phyloP scores from a whole-genome alignment of 2,113 vertebrate genomes.

The Otis tarda region DNA sequence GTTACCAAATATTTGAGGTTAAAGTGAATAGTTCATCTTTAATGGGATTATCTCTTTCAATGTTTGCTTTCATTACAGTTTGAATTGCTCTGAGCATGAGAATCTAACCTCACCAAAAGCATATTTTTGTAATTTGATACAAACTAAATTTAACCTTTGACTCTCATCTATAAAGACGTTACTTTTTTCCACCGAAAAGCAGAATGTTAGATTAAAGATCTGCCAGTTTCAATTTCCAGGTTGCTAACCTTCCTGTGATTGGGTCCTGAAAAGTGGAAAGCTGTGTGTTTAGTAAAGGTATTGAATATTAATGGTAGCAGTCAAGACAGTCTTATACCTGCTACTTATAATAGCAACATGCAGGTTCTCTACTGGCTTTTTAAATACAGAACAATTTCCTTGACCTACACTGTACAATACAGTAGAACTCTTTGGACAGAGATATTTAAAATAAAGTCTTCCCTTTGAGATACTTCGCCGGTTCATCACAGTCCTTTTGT shows the following conservation, averaged over 20 bases:
- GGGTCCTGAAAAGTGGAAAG: constrained; percentile 43
- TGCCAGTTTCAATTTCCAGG: constrained; percentile 74
- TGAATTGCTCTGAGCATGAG: constrained; percentile 76
- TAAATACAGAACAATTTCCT: not conserved
- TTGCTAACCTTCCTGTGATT: constrained; percentile 68
- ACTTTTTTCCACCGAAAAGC: constrained; percentile 63
- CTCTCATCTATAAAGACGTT: constrained; percentile 77
- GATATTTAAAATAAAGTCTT: not conserved
- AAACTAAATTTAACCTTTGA: constrained; percentile 83
- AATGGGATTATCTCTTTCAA: constrained; percentile 80
- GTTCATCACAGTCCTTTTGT: not conserved
- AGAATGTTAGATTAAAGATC: constrained; percentile 72
- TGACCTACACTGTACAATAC: not conserved
- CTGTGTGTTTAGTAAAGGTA: not conserved
- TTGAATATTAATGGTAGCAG: not conserved
- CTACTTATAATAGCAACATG: not conserved
- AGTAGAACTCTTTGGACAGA: not conserved
- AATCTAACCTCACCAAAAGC: constrained; percentile 80
- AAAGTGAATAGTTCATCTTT: constrained; percentile 80
- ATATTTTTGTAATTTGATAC: constrained; percentile 82
- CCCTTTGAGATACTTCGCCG: not conserved
- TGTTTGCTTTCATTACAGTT: constrained; percentile 82
- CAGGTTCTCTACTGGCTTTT: not conserved
- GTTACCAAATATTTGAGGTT: constrained; percentile 75
- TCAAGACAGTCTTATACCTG: not conserved